Evolutionary conservation across 2,888 invertebrate genomes (phyloP), one percentile per base, ranked within the genome.

Genomic region (Xanthia icteritia): DNA sequence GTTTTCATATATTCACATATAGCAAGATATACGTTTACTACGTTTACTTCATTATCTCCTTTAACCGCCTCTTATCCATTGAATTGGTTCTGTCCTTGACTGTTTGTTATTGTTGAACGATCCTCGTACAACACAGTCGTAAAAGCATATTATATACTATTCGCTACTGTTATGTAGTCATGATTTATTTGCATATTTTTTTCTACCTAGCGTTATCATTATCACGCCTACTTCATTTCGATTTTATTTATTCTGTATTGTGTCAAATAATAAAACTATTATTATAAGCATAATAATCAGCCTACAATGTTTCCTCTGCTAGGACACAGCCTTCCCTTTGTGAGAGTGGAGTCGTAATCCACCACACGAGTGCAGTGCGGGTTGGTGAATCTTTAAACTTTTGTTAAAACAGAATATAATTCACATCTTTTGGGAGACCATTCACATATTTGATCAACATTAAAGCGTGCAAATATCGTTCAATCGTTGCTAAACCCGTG

Each of bases 401-500:
- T 27, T 48, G 23, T 5, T 36, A 63, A 51, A 75, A 45, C 31
- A 9, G 8, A 60, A 15, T 27, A 45, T 11, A 11, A 20, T 48
- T 54, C 4, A 36, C 11, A 60, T 9, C 15, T 60, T 77, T 70
- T 45, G 17, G 79, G 15, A 64, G 27, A 15, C 11, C 17, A 45
- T 56, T 64, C 48, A 17, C 6, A 58, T 68, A 64, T 60, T 63
- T 66, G 36, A 74, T 72, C 4, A 60, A 76, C 36, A 11, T 51
- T 56, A 48, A 60, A 82, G 48, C 69, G 48, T 68, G 82, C 82
- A 77, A 82, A 82, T 73, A 48, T 72, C 54, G 42, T 78, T 81
- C 13, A 73, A 76, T 72, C 61, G 56, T 80, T 80, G 61, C 73
- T 86, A 81, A 84, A 78, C 58, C 64, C n/a, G 51, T 73, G 80